These are phyloP conservation scores for Toxotes jaculatrix DNA, from an alignment of 2,113 vertebrate genomes.

Conservation along the genomic window DNA sequence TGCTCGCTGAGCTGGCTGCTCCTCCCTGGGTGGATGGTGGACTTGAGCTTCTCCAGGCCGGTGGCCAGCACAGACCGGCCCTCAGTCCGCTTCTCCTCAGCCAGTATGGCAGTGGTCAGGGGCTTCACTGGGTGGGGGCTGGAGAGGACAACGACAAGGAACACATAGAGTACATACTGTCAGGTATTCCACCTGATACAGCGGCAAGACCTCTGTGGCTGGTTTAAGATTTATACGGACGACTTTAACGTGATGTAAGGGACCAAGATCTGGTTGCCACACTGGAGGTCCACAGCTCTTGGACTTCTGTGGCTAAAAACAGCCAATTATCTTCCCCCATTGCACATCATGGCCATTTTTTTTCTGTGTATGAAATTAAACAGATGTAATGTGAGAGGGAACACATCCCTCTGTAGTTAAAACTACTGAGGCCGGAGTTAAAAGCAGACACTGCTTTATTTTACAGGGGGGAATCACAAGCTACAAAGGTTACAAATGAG, in stretches of 20 bases:
- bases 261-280: constrained; percentile 18
- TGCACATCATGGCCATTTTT: neutral
- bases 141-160: constrained; percentile 7
- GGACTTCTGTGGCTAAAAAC: neutral
- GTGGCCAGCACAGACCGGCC: constrained; percentile 87
- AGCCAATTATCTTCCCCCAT: neutral
- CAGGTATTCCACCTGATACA: neutral
- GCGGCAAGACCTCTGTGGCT: neutral
- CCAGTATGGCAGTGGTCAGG: constrained; percentile 80
- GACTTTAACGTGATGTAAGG: neutral
- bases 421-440: neutral
- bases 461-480: no score
- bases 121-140: constrained; percentile 96
- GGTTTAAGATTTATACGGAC: neutral
- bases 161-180: neutral
- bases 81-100: constrained; percentile 83
- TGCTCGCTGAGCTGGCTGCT: constrained; percentile 78
- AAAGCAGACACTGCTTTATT: neutral
- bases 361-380: neutral
- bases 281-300: constrained; percentile 39
- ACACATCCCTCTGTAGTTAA: neutral
- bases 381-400: neutral
- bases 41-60: constrained; percentile 90
- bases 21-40: constrained; percentile 85
- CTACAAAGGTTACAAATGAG: neutral